These are phyloP conservation scores for Lepidocyrtoides sp. DNA, from an alignment of 2,888 invertebrate species.

Conservation along the genomic window DNA sequence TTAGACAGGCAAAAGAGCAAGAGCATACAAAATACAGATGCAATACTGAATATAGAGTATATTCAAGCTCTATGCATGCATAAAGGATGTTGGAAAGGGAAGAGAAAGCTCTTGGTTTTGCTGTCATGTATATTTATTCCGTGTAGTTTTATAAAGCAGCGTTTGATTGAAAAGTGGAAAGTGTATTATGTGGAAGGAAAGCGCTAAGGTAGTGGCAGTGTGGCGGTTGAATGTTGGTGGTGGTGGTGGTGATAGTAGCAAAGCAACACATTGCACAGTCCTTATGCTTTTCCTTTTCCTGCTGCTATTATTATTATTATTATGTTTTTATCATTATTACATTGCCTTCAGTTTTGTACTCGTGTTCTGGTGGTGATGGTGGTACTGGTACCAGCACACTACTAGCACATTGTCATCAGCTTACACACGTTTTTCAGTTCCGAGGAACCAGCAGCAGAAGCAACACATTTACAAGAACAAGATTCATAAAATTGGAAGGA, in stretches of 20 bases:
- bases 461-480: conserved; percentile 12
- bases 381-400: conserved; percentile 21
- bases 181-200: conserved; percentile 19
- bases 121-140: conserved; percentile 19
- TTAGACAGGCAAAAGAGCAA: conserved; percentile 26
- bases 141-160: neutral
- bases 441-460: conserved; percentile 11
- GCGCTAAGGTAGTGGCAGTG: neutral
- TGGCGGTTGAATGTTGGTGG: conserved; percentile 14
- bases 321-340: no score
- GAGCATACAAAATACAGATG: no score
- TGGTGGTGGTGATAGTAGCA: conserved; percentile 43
- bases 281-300: neutral
- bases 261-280: no score
- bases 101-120: conserved; percentile 41
- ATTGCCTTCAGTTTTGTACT: no score
- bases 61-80: conserved; percentile 20
- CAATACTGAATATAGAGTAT: no score
- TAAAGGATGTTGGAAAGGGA: neutral
- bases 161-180: conserved; percentile 60
- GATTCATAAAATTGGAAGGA: conserved; percentile 28
- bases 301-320: conserved; percentile 16
- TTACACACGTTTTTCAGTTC: conserved; percentile 10
- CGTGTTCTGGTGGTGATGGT: conserved; percentile 30
- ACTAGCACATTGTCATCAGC: neutral